phyloP scores from a whole-genome alignment of 2,113 vertebrate species.

The Rhinopithecus roxellana region DNA sequence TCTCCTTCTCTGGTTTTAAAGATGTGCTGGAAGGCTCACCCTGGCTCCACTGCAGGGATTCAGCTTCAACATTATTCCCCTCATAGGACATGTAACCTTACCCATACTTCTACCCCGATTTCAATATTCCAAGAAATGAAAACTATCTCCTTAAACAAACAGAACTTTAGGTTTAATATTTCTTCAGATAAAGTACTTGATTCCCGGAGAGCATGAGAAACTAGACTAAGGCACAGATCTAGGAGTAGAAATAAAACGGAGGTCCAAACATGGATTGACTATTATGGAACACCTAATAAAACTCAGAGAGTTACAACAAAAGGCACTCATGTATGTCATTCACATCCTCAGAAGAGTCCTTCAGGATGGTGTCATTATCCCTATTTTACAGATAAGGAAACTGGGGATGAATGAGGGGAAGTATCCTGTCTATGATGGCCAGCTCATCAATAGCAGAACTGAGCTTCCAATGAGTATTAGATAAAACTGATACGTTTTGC shows the following conservation, averaged over 20 bases:
- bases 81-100: neutral
- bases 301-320: neutral
- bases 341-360: neutral
- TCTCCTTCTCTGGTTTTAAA: neutral
- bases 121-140: neutral
- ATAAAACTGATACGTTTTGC: neutral
- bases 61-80: neutral
- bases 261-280: neutral
- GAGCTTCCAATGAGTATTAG: neutral
- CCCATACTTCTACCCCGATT: neutral
- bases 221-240: neutral
- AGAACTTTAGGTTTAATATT: neutral
- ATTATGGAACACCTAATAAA: neutral
- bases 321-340: neutral
- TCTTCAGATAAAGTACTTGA: neutral
- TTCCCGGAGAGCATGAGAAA: neutral
- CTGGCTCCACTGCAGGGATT: neutral
- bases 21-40: neutral
- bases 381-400: neutral
- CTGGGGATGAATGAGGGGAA: neutral
- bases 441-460: neutral
- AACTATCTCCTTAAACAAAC: neutral
- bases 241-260: neutral
- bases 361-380: neutral
- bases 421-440: neutral